Conservation (phyloP, 2,888 invertebrate species). For the Timema podura region DNA sequence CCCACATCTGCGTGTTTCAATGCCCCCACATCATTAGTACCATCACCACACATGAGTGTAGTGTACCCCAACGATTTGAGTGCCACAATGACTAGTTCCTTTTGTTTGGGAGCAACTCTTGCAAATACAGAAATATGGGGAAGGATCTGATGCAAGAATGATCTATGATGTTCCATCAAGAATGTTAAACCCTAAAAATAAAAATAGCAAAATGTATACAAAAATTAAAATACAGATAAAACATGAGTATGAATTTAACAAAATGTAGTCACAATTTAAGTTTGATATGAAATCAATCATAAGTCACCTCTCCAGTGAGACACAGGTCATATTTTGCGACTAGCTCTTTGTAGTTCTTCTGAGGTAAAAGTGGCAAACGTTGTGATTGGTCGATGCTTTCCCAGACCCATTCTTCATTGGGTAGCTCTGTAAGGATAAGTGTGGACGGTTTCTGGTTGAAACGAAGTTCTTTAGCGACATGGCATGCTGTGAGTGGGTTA, state of each 20-base stretch:
- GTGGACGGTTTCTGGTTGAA: conserved; percentile 72
- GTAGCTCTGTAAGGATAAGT: conserved; percentile 57
- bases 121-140: conserved; percentile 91
- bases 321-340: conserved; percentile 82
- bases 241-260: neutral
- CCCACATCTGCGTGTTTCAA: conserved; percentile 96
- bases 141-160: conserved; percentile 66
- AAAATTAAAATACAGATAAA: neutral
- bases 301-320: conserved; percentile 82
- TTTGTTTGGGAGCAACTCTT: conserved; percentile 97
- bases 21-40: conserved; percentile 99
- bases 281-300: no score
- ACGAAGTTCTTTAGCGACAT: conserved; percentile 90
- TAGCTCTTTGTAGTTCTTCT: conserved; percentile 54
- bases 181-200: conserved; percentile 58
- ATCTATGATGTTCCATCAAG: conserved; percentile 58
- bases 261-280: neutral
- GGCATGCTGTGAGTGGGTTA: conserved; percentile 97
- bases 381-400: conserved; percentile 66
- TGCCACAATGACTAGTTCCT: conserved; percentile 89
- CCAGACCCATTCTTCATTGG: conserved; percentile 65
- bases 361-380: conserved; percentile 50
- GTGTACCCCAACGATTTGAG: conserved; percentile 82
- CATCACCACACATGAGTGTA: conserved; percentile 99
- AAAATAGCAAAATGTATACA: no score